Base-by-base conservation (phyloP, 2,888 invertebrate species). In the Dryobotodes eremita region DNA sequence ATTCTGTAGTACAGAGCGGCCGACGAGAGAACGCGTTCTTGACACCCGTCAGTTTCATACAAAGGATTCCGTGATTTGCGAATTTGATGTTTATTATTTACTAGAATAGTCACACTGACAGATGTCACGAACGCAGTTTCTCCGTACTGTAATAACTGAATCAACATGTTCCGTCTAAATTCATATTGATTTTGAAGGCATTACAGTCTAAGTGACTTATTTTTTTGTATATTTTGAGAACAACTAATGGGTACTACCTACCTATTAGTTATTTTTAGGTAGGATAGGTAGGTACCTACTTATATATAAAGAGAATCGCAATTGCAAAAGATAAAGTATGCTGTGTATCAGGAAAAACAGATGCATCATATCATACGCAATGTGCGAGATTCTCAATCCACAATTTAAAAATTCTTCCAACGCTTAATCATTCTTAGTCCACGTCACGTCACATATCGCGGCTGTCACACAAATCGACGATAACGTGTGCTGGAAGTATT, bases 401-500 rank as follows among this genome's bases (percentile, higher is more conserved):
- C 23, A 20, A 57, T 53, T 31, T 46, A 13, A 26, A 53, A 8
- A 55, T n/a, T 48, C 4, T 11, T 36, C 31, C 23, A 42, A 31
- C 3, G 23, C 2, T 46, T 17, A 31, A 20, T 23, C 64, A 69
- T 57, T 82, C 48, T 31, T 31, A 46, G 42, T 17, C 4, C 10
- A 1, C 62, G 23, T 31, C 23, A 57, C 13, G 42, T 31, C 48
- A 57, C 36, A 17, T 10, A 15, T 64, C 26, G 4, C 23, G 26
- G 46, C 46, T 72, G 62, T 26, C 23, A 11, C 36, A 62, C n/a
- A 55, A 55, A 59, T 59, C 17, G n/a, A 8, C n/a, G 17, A 50
- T 15, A 53, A 46, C 69, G 17, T 20, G 23, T 36, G 69, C 46
- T 20, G n/a, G 31, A 42, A 48, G 46, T 71, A 61, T 71, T 77